Percentiles rank a stretch among this genome's conserved stretches.
phyloP scores from a whole-genome alignment of 2,888 invertebrate species.

The Liopterus haemorrhoidalis region DNA sequence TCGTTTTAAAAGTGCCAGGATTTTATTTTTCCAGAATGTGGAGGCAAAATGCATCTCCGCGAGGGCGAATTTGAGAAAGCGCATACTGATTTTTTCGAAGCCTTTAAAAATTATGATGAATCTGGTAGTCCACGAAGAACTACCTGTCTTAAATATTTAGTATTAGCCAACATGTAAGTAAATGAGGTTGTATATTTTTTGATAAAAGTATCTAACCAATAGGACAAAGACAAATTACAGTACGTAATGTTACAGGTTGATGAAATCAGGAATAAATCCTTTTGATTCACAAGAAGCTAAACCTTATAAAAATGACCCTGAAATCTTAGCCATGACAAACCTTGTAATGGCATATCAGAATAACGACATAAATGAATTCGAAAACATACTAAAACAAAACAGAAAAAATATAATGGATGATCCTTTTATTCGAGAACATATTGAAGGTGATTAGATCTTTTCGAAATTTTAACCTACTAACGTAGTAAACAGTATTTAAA shows the following conservation, averaged over 20 bases:
- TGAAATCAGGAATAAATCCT: slow-evolving; percentile 99
- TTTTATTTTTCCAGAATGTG: slow-evolving; percentile 68
- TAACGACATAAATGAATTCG: slow-evolving; percentile 97
- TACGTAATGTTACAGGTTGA: slow-evolving; percentile 60
- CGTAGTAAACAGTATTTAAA: slow-evolving; percentile 1
- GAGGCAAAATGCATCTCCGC: slow-evolving; percentile 98
- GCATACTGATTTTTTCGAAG: slow-evolving; percentile 99
- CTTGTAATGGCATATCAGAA: slow-evolving; percentile 95
- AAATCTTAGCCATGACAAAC: slow-evolving; percentile 98
- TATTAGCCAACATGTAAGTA: slow-evolving; percentile 95
- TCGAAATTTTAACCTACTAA: slow-evolving; percentile 3
- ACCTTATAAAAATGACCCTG: slow-evolving; percentile 98
- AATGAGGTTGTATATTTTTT: too few species aligned
- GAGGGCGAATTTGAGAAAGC: slow-evolving; percentile 99
- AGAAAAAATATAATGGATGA: slow-evolving; percentile 97
- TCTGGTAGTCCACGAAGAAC: slow-evolving; percentile 95
- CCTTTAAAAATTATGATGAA: slow-evolving; percentile 99
- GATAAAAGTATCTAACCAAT: too few species aligned
- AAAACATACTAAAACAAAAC: slow-evolving; percentile 90
- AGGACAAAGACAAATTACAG: not conserved
- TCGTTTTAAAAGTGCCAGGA: slow-evolving; percentile 3
- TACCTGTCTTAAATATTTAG: slow-evolving; percentile 95
- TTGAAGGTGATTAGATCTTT: slow-evolving; percentile 60
- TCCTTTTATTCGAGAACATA: slow-evolving; percentile 97
- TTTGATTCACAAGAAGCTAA: slow-evolving; percentile 99